A percentile compares a stretch with the other conserved stretches of the same genome.
phyloP scores from a whole-genome alignment of 2,797 vertebrate species.

The Glyptemys insculpta region DNA sequence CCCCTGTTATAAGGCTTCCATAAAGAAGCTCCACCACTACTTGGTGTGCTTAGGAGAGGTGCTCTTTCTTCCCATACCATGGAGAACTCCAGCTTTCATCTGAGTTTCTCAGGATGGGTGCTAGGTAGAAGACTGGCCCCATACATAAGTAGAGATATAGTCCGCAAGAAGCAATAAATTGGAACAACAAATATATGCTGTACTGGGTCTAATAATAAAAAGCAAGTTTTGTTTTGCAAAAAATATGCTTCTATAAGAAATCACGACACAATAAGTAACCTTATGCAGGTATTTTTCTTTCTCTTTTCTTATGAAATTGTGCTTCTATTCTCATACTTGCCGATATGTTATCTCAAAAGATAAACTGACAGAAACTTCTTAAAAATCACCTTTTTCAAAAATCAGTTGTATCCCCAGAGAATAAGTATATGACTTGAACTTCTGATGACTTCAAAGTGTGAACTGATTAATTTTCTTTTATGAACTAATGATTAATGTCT shows the following conservation, averaged over 20 bases:
- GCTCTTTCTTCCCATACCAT: background rate
- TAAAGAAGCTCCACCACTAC: too few relatives aligned
- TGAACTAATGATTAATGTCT: too few relatives aligned
- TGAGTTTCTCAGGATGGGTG: background rate
- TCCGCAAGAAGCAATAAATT: too few relatives aligned
- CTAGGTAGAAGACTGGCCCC: background rate
- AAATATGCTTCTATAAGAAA: background rate
- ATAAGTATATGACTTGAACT: too few relatives aligned
- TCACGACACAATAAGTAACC: background rate
- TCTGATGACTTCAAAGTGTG: too few relatives aligned
- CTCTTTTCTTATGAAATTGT: background rate
- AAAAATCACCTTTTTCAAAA: background rate
- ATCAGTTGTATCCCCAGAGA: background rate
- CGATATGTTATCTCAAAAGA: rapidly evolving
- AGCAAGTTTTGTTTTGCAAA: background rate
- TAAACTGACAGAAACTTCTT: background rate
- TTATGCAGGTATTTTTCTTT: background rate
- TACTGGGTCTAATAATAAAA: background rate
- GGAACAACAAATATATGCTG: background rate
- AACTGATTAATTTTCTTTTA: too few relatives aligned
- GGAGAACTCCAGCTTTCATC: background rate
- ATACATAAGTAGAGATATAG: background rate
- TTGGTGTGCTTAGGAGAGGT: background rate
- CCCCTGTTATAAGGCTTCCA: too few relatives aligned
- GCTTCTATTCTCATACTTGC: background rate